phyloP scores from a whole-genome alignment of 1,140 invertebrate genomes.

The Zaprionus ornatus region DNA sequence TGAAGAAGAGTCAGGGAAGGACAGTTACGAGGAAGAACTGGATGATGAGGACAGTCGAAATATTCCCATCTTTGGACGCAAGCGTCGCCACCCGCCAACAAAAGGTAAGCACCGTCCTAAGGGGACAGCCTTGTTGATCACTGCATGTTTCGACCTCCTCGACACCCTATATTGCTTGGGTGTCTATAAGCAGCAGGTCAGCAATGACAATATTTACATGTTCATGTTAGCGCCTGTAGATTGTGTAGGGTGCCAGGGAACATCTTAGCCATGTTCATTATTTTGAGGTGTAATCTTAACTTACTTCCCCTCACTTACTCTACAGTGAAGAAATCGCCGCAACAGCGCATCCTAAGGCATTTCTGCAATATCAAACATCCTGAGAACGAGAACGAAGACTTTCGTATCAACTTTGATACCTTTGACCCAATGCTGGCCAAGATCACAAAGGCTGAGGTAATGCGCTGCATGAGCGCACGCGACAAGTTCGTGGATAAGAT shows the following conservation, averaged over 20 bases:
- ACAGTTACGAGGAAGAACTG: constrained; percentile 71
- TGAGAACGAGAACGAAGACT: background rate
- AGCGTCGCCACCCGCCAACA: constrained; percentile 71
- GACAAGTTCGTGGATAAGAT: background rate
- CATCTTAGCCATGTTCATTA: too few species aligned
- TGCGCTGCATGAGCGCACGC: background rate
- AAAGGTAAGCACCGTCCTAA: constrained; percentile 34
- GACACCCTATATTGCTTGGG: too few species aligned
- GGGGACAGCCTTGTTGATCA: too few species aligned
- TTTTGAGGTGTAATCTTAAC: background rate
- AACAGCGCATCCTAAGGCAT: background rate
- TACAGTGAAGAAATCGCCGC: background rate
- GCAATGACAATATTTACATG: too few species aligned
- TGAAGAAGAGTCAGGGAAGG: constrained; percentile 46
- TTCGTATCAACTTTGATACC: background rate
- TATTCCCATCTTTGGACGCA: constrained; percentile 85
- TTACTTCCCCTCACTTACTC: background rate
- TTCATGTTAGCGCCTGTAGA: too few species aligned
- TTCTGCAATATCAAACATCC: background rate
- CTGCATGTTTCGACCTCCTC: too few species aligned
- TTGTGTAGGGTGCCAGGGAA: too few species aligned
- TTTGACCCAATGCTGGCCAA: background rate
- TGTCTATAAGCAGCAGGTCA: too few species aligned
- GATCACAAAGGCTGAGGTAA: background rate
- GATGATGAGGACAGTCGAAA: constrained; percentile 88